phyloP scores from a whole-genome alignment of 2,888 invertebrate genomes.

The Brenthis hecate region DNA sequence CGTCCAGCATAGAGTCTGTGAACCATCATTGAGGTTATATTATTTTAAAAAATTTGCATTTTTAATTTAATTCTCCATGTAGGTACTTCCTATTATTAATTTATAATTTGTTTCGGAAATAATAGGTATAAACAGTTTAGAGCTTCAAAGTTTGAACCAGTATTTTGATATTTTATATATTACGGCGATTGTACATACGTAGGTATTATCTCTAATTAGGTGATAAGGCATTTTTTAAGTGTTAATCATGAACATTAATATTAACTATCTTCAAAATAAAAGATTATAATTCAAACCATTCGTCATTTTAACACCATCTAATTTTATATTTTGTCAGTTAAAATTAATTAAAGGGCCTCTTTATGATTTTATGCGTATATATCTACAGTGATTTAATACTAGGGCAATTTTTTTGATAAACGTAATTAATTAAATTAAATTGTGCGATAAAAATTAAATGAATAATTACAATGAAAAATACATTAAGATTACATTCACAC shows the following conservation, averaged over 20 bases:
- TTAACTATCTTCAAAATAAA: slow-evolving; percentile 8
- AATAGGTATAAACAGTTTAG: background rate
- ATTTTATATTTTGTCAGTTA: background rate
- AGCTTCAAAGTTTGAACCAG: background rate
- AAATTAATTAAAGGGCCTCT: slow-evolving; percentile 10
- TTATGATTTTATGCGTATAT: slow-evolving; percentile 2
- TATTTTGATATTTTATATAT: background rate
- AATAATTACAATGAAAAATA: no score
- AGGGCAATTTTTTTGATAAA: slow-evolving; percentile 5
- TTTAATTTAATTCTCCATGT: background rate
- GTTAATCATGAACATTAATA: slow-evolving; percentile 13
- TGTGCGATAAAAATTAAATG: no score
- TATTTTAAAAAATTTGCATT: slow-evolving; percentile 2
- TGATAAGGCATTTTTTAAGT: slow-evolving; percentile 3
- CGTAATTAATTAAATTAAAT: background rate
- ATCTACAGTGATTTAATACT: slow-evolving; percentile 4
- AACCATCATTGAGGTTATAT: slow-evolving; percentile 8
- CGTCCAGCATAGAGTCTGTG: slow-evolving; percentile 12
- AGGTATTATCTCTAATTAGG: slow-evolving; percentile 1
- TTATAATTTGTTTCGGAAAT: background rate
- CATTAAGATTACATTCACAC: no score
- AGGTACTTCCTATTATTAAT: slow-evolving; percentile 1
- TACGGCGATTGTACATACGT: no score
- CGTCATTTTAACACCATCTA: slow-evolving; percentile 9
- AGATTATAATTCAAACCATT: slow-evolving; percentile 6